A percentile compares a stretch with the other conserved stretches of the same genome.
Conservation (phyloP, 2,797 vertebrate species). For the Falco berigora region DNA sequence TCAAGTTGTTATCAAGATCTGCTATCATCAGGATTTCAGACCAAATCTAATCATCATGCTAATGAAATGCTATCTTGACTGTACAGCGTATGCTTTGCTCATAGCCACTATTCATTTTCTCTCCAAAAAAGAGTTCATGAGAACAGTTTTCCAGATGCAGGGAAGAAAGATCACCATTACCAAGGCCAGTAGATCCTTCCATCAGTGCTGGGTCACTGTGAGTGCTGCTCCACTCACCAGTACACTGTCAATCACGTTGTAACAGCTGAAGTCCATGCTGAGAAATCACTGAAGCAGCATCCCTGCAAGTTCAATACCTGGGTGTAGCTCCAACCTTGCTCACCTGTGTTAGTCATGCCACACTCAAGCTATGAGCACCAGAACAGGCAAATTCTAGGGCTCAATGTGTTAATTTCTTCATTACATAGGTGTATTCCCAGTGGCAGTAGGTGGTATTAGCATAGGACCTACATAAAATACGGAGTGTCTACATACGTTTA, state of each 20-base stretch:
- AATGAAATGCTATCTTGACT: neutral
- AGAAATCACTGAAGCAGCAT: neutral
- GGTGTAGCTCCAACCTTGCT: neutral
- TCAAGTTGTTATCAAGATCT: neutral
- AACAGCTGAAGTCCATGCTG: neutral
- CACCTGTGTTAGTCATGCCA: neutral
- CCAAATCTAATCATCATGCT: neutral
- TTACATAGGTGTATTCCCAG: neutral
- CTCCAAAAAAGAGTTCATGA: neutral
- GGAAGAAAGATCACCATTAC: neutral
- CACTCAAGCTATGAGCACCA: neutral
- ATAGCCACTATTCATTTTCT: neutral
- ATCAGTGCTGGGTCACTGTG: no score
- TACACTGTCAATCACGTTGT: rapidly evolving
- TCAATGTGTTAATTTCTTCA: neutral
- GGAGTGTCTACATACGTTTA: neutral
- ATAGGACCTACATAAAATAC: neutral
- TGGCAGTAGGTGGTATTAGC: neutral
- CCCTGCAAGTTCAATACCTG: neutral
- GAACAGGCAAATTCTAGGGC: neutral
- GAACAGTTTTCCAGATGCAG: neutral
- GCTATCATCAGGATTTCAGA: neutral
- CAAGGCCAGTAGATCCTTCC: neutral
- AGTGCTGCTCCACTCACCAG: neutral
- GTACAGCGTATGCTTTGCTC: neutral